A percentile compares a stretch with the other conserved stretches of the same genome.
phyloP scores from a whole-genome alignment of 1,140 invertebrate genomes.

The Danaus melanippus region DNA sequence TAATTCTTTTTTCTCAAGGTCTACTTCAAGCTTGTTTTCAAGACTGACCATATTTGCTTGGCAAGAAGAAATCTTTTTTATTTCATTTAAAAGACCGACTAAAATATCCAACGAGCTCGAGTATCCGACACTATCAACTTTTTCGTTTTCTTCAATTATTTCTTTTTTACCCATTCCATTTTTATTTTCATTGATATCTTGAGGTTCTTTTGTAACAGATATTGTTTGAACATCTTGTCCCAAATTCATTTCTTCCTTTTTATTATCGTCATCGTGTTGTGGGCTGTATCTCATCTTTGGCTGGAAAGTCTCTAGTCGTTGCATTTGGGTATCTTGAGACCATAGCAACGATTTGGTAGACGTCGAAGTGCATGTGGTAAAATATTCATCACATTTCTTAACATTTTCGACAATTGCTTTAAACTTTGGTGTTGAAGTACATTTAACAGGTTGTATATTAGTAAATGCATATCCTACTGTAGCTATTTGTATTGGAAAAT shows the following conservation, averaged over 20 bases:
- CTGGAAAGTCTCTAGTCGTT: neutral
- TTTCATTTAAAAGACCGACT: conserved; percentile 55
- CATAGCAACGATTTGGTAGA: too few species aligned
- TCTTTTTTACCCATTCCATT: too few species aligned
- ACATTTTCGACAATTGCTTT: conserved; percentile 2
- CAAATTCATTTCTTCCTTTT: neutral
- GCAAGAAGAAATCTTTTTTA: conserved; percentile 49
- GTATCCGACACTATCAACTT: conserved; percentile 30
- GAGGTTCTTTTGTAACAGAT: too few species aligned
- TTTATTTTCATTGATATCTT: too few species aligned
- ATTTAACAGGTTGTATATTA: conserved; percentile 7
- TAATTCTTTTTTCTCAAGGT: conserved; percentile 23
- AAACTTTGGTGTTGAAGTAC: neutral
- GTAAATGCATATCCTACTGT: conserved; percentile 51
- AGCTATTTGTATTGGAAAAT: conserved; percentile 41
- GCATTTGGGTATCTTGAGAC: too few species aligned
- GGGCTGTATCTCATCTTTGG: neutral
- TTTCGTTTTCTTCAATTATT: conserved; percentile 1
- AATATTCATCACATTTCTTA: too few species aligned
- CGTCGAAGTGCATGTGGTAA: too few species aligned
- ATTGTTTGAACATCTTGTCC: neutral
- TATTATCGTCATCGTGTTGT: conserved; percentile 1
- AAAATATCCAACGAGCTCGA: conserved; percentile 54
- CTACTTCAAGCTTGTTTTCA: conserved; percentile 9
- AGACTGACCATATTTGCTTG: conserved; percentile 26